Evolutionary conservation across 2,113 vertebrate species (phyloP), one percentile per base, ranked within the genome.

Genomic region (Helogale parvula): DNA sequence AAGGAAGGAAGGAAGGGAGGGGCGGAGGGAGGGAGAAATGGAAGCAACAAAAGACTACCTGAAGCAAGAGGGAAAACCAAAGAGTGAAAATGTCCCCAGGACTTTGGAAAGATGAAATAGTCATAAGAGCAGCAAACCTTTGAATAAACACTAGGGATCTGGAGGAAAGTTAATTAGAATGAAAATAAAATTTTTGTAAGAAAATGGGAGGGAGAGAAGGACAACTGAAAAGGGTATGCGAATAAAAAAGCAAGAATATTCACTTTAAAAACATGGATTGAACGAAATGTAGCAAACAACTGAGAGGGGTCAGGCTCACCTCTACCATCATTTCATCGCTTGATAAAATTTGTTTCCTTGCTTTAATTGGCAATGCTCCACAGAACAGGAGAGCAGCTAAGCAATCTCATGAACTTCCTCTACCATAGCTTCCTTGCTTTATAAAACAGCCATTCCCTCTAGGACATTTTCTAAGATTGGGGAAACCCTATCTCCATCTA

Each of bases 11-110:
- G 96, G 21, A 68, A 83, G 17, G 57, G 3, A 60, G 21, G 57
- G 2, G 23, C 7, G 57, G 0, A 57, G 21, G 57, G 33, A n/a
- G 60, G 2, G 54, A 74, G 52, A n/a, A 13, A 47, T 3, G n/a
- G 25, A 23, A 82, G 7, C 5, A 83, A 65, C 69, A 98, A 79
- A 97, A 97, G 74, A 96, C 10, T 41, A 35, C 88, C 3, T 33
- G 57, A 82, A 97, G 84, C 86, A 98, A 66, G 38, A 93, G 19
- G 63, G 14, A 96, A 98, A 98, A 72, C 33, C 31, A 93, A 77
- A 94, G 45, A 90, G 47, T 14, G 23, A 77, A 84, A 97, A 68
- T 5, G 15, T 41, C 31, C 88, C 21, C 35, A 88, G 54, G 85
- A 95, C 82, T n/a, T 21, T 92, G 27, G 57, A 71, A 68, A 83